Conservation (phyloP, 2,113 vertebrate genomes). For the Lanius ludovicianus region DNA sequence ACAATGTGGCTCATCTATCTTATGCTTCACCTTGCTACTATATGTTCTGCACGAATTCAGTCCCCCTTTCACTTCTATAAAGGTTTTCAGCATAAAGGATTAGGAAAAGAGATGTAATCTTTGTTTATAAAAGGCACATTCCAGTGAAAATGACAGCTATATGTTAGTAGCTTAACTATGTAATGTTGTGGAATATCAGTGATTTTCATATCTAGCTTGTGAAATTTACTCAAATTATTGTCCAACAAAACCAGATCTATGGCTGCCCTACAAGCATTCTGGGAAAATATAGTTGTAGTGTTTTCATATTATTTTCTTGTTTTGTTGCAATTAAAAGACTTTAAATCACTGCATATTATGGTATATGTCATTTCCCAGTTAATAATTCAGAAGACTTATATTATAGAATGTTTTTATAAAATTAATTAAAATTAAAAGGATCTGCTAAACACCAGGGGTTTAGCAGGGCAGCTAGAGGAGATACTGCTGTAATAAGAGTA, state of each 20-base stretch:
- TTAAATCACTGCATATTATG: not conserved
- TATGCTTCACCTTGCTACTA: not conserved
- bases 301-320: not conserved
- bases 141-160: not conserved
- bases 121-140: not conserved
- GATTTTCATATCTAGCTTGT: not conserved
- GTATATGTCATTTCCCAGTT: not conserved
- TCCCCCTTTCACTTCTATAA: constrained; percentile 1
- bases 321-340: not conserved
- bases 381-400: not conserved
- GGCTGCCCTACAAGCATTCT: not conserved
- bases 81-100: constrained; percentile 14
- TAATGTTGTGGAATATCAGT: not conserved
- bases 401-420: not conserved
- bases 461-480: not conserved
- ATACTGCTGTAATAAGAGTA: not conserved
- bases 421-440: not conserved
- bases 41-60: constrained; percentile 28
- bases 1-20: constrained; percentile 11
- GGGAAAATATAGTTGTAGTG: not conserved
- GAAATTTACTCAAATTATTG: not conserved
- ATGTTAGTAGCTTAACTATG: not conserved
- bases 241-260: not conserved
- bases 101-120: not conserved
- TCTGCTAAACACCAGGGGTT: not conserved